Evolutionary conservation across 2,888 invertebrate species (phyloP).

Genomic region (Dichetophora obliterata): DNA sequence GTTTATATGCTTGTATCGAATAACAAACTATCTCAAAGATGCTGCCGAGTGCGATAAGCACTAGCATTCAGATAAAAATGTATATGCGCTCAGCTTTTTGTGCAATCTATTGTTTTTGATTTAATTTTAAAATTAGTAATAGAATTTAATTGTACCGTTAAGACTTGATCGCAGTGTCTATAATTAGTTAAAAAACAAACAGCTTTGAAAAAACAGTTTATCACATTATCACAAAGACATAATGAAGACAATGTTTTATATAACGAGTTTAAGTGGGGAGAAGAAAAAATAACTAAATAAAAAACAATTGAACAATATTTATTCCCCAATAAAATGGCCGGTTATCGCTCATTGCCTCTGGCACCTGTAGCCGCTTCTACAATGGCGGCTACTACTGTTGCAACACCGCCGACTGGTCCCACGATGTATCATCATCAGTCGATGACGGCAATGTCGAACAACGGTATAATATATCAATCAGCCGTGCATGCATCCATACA

Average conservation of each 20-base stretch:
- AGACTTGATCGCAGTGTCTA: constrained; percentile 47
- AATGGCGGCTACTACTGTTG: constrained; percentile 53
- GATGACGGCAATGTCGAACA: constrained; percentile 68
- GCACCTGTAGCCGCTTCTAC: constrained; percentile 63
- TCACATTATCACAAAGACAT: too few species aligned
- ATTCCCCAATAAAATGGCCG: constrained; percentile 55
- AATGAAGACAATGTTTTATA: too few species aligned
- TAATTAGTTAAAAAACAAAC: neutral
- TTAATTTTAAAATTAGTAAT: constrained; percentile 49
- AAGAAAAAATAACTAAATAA: neutral
- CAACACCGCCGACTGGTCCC: constrained; percentile 55
- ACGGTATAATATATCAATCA: constrained; percentile 69
- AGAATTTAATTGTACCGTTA: constrained; percentile 50
- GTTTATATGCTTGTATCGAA: neutral
- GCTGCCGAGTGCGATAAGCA: constrained; percentile 9
- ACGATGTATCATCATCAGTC: constrained; percentile 68
- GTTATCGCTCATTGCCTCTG: constrained; percentile 61
- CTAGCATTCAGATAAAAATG: neutral
- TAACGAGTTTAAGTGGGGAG: neutral
- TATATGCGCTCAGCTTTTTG: neutral
- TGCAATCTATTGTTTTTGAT: constrained; percentile 2
- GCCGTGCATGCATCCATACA: constrained; percentile 69
- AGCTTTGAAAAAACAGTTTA: neutral
- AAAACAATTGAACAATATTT: constrained; percentile 16
- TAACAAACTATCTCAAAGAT: neutral